phyloP scores from a whole-genome alignment of 2,113 vertebrate genomes.

The Odocoileus virginianus region DNA sequence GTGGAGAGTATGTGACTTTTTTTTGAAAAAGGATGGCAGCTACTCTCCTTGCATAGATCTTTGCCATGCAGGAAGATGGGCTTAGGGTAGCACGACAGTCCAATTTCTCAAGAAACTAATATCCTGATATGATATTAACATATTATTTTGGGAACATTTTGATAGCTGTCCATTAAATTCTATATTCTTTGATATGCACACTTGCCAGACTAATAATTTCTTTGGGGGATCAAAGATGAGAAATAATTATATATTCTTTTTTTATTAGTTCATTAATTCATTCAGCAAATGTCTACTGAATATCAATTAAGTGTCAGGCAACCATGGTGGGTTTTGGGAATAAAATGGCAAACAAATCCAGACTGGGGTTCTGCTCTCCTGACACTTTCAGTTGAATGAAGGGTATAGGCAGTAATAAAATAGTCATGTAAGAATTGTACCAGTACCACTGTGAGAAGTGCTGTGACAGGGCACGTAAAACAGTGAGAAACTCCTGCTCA shows the following conservation, averaged over 20 bases:
- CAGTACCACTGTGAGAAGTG: not conserved
- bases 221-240: not conserved
- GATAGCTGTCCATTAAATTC: not conserved
- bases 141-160: not conserved
- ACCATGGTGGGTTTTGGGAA: not conserved
- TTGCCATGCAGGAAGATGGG: not conserved
- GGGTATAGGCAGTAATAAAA: not conserved
- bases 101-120: not conserved
- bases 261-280: not conserved
- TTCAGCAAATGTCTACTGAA: not conserved
- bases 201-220: not conserved
- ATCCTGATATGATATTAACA: not conserved
- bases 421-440: not conserved
- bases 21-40: not conserved
- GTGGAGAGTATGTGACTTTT: not conserved
- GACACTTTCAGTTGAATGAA: not conserved
- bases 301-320: not conserved
- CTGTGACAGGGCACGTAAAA: not conserved
- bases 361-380: not conserved
- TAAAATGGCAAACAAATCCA: not conserved
- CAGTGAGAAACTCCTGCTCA: not conserved
- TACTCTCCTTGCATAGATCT: not conserved
- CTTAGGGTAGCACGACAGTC: not conserved
- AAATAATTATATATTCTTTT: not conserved
- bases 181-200: not conserved